Percentiles rank a stretch among this genome's conserved stretches.
Evolutionary conservation across 2,888 invertebrate genomes (phyloP).

Genomic region (Pomacea canaliculata): DNA sequence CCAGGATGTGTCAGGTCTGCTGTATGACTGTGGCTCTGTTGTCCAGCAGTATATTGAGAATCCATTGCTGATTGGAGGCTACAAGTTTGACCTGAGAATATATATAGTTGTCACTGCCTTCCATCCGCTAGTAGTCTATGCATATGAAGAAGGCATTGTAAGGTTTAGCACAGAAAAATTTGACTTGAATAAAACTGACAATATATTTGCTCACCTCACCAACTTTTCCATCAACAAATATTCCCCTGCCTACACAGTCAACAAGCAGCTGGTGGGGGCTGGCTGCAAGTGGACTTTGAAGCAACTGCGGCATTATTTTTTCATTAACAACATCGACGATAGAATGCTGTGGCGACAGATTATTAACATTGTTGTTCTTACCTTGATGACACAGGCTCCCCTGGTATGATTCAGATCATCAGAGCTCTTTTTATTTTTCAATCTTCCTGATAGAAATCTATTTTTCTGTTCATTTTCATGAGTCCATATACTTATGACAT

Average conservation of each 20-base stretch:
- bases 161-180: conserved; percentile 87
- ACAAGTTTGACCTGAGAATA: conserved; percentile 66
- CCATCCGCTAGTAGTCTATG: conserved; percentile 61
- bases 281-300: conserved; percentile 89
- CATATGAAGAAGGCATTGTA: conserved; percentile 64
- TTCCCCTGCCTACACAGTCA: conserved; percentile 81
- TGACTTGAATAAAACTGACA: conserved; percentile 70
- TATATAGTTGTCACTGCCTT: conserved; percentile 66
- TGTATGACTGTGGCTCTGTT: conserved; percentile 83
- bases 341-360: conserved; percentile 86
- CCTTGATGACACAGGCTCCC: conserved; percentile 79
- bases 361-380: conserved; percentile 81
- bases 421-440: too few species aligned
- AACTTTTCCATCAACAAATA: conserved; percentile 68
- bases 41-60: conserved; percentile 76
- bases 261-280: conserved; percentile 84
- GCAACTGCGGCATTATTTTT: conserved; percentile 82
- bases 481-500: too few species aligned
- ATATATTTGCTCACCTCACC: conserved; percentile 65
- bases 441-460: too few species aligned
- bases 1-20: conserved; percentile 73
- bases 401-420: conserved; percentile 38
- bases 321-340: conserved; percentile 79
- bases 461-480: too few species aligned
- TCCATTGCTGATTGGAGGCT: conserved; percentile 65